A percentile compares a stretch with the other conserved stretches of the same genome.
Evolutionary conservation across 2,888 invertebrate genomes (phyloP).

Genomic region (Nephrotoma guestfalica): DNA sequence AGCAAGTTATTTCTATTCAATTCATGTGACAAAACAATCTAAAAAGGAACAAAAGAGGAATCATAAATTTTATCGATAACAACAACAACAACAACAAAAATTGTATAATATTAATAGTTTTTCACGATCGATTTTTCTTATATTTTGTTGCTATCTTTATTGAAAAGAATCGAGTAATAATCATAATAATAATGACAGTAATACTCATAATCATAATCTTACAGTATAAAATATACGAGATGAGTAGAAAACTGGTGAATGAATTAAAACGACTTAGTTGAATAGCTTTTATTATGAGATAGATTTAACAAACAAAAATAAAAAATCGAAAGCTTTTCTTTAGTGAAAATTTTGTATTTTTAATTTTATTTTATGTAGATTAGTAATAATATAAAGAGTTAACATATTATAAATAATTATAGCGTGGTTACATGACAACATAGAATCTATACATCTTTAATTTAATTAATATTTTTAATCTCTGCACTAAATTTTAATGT

Average conservation of each 20-base stretch:
- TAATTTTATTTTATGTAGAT: not conserved
- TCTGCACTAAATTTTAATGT: too few species aligned
- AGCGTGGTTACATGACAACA: not conserved
- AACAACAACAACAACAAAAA: not conserved
- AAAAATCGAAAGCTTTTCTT: not conserved
- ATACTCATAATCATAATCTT: not conserved
- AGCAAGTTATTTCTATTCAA: constrained; percentile 1
- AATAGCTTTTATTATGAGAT: not conserved
- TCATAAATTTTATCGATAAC: not conserved
- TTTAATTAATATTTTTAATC: too few species aligned
- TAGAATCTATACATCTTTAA: too few species aligned
- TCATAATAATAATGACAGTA: not conserved
- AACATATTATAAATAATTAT: not conserved
- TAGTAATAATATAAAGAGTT: not conserved
- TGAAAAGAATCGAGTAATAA: not conserved
- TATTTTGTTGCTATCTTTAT: not conserved
- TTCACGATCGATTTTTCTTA: not conserved
- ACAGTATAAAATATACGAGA: not conserved
- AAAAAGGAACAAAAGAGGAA: not conserved
- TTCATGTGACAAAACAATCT: not conserved
- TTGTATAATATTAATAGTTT: constrained; percentile 1
- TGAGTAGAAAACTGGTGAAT: not conserved
- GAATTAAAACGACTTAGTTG: not conserved
- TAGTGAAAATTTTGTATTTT: not conserved
- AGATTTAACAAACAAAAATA: not conserved